Evolutionary conservation across 2,888 invertebrate species (phyloP).

Genomic region (Elegia similella): DNA sequence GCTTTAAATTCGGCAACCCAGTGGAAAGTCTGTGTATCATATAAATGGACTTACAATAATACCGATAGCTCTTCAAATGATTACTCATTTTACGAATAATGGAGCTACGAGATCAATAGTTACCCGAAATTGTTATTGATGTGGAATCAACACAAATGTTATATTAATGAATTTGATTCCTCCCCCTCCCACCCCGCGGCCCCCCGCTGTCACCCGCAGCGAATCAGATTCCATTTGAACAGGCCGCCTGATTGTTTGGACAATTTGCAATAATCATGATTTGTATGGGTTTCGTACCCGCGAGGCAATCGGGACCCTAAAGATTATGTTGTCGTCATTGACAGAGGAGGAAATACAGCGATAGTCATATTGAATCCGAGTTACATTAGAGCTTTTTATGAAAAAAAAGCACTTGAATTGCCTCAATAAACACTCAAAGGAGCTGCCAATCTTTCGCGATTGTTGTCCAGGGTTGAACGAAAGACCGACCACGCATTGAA

Average conservation of each 20-base stretch:
- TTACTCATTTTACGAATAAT: too few species aligned
- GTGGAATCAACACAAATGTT: slow-evolving; percentile 15
- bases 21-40: too few species aligned
- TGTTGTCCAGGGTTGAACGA: too few species aligned
- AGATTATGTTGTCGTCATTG: not conserved
- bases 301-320: not conserved
- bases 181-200: not conserved
- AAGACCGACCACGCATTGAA: too few species aligned
- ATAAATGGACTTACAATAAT: too few species aligned
- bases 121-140: slow-evolving; percentile 12
- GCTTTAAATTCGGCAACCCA: too few species aligned
- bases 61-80: too few species aligned
- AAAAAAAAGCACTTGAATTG: too few species aligned
- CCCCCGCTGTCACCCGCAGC: not conserved
- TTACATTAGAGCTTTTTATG: too few species aligned
- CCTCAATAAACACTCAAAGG: too few species aligned
- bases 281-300: not conserved
- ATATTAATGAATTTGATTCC: slow-evolving; percentile 18
- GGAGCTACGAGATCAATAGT: not conserved
- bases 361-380: too few species aligned
- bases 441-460: too few species aligned
- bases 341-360: not conserved
- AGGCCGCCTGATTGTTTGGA: not conserved
- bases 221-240: not conserved
- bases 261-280: not conserved